Base-by-base conservation (phyloP, 2,797 vertebrate species). In the Pagetopsis macropterus region DNA sequence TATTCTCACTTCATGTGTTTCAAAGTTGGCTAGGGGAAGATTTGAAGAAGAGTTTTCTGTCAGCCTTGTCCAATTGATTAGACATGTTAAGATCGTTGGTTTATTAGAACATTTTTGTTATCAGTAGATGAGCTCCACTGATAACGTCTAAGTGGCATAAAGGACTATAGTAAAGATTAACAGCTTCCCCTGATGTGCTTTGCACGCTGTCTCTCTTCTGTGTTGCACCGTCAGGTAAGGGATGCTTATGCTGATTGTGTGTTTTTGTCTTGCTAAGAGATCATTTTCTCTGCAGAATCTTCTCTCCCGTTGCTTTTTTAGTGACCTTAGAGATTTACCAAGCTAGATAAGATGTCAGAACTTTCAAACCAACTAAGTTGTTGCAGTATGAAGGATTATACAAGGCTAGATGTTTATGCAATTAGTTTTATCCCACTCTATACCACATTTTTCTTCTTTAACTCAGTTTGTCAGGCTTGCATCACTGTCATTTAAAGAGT, bases 281-380 rank as follows among this genome's bases (percentile, higher is more conserved):
- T 79, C 3, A 60, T 79, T 57, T 81, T 58, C 65, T 69, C 71
- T 54, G 66, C 72, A 73, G 65, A 75, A 71, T 61, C 37, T 50
- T 58, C 31, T 61, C 45, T 50, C 37, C 62, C 0, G 16, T 46
- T 65, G 62, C 56, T 71, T 74, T 37, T 27, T 73, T 10, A 9
- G 23, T 63, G 13, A n/a, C 44, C 16, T 2, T 2, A 17, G 59
- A 68, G 37, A 58, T 70, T 41, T 78, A 41, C 64, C 8, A 23
- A 52, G 21, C 11, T 33, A 19, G 68, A 72, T 65, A 12, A 65
- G 43, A 74, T 72, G 40, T 72, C 63, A 70, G 55, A 65, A 46
- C n/a, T 48, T 50, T 75, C 5, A 70, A 54, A 71, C 27, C 27
- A 73, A 14, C 41, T 50, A 37, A 59, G 15, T 13, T 49, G 12